Conservation (phyloP, 1,140 invertebrate species). For the Zaprionus vittiger region DNA sequence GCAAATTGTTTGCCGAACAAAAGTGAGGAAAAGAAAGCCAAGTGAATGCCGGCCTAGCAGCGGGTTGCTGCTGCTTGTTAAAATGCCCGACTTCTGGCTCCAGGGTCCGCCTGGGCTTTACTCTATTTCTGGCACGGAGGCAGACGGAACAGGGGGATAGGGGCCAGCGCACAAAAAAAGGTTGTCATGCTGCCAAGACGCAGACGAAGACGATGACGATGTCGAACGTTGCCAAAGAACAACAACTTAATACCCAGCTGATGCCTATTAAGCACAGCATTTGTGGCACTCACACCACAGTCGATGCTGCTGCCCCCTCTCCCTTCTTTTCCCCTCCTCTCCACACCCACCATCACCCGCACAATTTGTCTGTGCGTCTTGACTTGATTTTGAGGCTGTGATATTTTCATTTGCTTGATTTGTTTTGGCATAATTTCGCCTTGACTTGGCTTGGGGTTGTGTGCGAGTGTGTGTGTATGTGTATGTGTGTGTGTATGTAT, state of each 20-base stretch:
- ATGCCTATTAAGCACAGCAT: slow-evolving; percentile 83
- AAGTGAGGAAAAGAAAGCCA: slow-evolving; percentile 43
- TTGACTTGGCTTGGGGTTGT: slow-evolving; percentile 45
- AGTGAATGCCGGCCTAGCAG: slow-evolving; percentile 26
- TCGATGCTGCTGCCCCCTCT: too few species aligned
- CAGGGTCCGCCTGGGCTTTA: neutral
- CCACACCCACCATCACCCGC: neutral
- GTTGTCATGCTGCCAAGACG: slow-evolving; percentile 73
- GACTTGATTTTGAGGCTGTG: slow-evolving; percentile 77
- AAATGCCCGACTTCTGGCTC: slow-evolving; percentile 44
- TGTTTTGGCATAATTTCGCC: slow-evolving; percentile 79
- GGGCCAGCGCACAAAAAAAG: too few species aligned
- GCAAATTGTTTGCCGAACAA: slow-evolving; percentile 74
- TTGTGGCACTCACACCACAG: slow-evolving; percentile 57
- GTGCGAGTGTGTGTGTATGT: slow-evolving; percentile 15
- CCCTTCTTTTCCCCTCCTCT: slow-evolving; percentile 1
- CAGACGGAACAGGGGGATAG: too few species aligned
- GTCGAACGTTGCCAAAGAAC: slow-evolving; percentile 47
- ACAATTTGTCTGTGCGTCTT: slow-evolving; percentile 48
- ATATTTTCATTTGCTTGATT: slow-evolving; percentile 83
- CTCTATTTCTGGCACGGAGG: slow-evolving; percentile 6
- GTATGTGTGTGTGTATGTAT: slow-evolving; percentile 16
- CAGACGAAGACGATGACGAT: slow-evolving; percentile 39
- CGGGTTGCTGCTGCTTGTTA: slow-evolving; percentile 56
- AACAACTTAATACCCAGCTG: slow-evolving; percentile 83